Evolutionary conservation across 2,888 invertebrate species (phyloP).

Genomic region (Idaea aversata): DNA sequence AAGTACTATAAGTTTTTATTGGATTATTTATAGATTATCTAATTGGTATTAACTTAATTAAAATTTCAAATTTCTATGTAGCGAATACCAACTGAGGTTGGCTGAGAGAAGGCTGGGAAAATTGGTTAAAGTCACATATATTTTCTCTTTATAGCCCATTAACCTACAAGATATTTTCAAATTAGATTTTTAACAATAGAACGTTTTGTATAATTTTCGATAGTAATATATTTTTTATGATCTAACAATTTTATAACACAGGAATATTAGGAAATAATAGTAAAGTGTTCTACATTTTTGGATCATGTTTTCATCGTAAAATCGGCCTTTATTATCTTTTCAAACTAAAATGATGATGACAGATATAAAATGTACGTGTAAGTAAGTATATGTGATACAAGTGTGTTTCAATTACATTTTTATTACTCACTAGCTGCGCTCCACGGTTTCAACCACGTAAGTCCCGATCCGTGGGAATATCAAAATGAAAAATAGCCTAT

Average conservation of each 20-base stretch:
- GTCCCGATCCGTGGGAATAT: too few relatives aligned
- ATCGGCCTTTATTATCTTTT: neutral
- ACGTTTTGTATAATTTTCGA: neutral
- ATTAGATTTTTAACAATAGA: neutral
- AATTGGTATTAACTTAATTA: slow-evolving; percentile 28
- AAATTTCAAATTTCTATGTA: slow-evolving; percentile 18
- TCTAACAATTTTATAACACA: neutral
- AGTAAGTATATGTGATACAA: too few relatives aligned
- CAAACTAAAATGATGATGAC: neutral
- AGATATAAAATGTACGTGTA: neutral
- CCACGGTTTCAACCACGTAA: too few relatives aligned
- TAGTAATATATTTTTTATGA: neutral
- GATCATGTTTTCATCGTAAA: neutral
- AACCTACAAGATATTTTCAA: neutral
- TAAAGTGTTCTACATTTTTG: neutral
- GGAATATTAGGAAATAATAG: neutral
- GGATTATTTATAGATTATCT: slow-evolving; percentile 25
- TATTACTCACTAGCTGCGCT: too few relatives aligned
- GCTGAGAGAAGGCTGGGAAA: slow-evolving; percentile 5
- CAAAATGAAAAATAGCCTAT: neutral
- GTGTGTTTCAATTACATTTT: too few relatives aligned
- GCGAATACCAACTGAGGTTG: slow-evolving; percentile 7
- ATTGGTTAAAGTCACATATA: neutral
- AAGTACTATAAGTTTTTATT: slow-evolving; percentile 9
- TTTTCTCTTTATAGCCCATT: neutral